phyloP scores from a whole-genome alignment of 2,797 vertebrate species.

The Tarsius wallacei region DNA sequence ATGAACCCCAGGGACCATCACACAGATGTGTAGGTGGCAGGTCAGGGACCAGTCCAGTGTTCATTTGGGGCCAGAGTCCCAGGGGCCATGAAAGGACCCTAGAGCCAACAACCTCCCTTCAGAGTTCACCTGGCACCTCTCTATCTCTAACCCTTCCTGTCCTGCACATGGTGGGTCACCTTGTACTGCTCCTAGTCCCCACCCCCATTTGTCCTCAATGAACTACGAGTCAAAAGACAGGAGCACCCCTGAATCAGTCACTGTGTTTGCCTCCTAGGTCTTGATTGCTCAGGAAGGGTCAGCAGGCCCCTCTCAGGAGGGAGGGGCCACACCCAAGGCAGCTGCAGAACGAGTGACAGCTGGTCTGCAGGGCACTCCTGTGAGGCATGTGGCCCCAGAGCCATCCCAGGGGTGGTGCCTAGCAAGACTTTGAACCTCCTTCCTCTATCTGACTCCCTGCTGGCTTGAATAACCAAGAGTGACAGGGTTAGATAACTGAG shows the following conservation, averaged over 20 bases:
- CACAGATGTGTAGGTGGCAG: rapidly evolving
- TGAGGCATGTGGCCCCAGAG: rapidly evolving
- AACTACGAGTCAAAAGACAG: not conserved
- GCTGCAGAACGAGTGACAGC: not conserved
- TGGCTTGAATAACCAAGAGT: not conserved
- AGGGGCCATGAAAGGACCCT: not conserved
- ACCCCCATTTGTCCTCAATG: not conserved
- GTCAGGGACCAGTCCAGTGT: rapidly evolving
- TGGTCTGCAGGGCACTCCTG: not conserved
- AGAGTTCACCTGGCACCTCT: rapidly evolving
- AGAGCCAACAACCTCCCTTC: rapidly evolving
- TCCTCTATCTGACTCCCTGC: not conserved
- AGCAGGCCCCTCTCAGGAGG: not conserved
- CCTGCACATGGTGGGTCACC: rapidly evolving
- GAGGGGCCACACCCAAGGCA: not conserved
- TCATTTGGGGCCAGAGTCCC: not conserved
- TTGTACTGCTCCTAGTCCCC: rapidly evolving
- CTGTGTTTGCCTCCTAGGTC: not conserved
- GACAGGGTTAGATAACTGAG: not conserved
- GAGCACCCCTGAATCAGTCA: not conserved
- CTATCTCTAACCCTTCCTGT: rapidly evolving
- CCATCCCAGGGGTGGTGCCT: not conserved
- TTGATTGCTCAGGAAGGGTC: not conserved
- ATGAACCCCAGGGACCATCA: not conserved
- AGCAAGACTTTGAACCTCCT: not conserved